Evolutionary conservation across 1,140 invertebrate species (phyloP).

Genomic region (Trichoplusia ni): DNA sequence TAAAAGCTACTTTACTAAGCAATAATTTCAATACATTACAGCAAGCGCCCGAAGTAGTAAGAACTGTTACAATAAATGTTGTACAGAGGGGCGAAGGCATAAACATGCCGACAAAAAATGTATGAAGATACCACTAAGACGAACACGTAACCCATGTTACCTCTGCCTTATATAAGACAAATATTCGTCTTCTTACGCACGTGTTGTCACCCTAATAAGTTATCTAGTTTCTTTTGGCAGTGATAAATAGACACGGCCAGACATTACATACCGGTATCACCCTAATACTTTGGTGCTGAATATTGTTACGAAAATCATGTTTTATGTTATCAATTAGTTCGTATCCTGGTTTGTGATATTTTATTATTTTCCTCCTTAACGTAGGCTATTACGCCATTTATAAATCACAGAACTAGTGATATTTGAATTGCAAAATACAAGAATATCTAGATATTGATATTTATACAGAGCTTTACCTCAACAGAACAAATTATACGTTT

Average conservation of each 20-base stretch:
- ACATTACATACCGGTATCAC: slow-evolving; percentile 34
- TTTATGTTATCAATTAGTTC: slow-evolving; percentile 43
- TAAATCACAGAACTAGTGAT: background rate
- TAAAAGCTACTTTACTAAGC: too few species aligned
- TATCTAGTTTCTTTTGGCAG: slow-evolving; percentile 45
- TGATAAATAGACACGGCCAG: slow-evolving; percentile 41
- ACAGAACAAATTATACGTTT: too few species aligned
- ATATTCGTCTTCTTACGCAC: slow-evolving; percentile 33
- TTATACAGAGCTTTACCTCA: too few species aligned
- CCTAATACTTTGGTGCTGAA: slow-evolving; percentile 31
- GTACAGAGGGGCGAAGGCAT: background rate
- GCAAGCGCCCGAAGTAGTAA: too few species aligned
- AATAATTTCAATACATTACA: too few species aligned
- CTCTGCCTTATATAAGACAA: slow-evolving; percentile 37
- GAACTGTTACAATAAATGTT: background rate
- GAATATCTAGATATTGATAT: too few species aligned
- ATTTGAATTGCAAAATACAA: background rate
- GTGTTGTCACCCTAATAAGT: slow-evolving; percentile 38
- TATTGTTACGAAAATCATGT: slow-evolving; percentile 33
- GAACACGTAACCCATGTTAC: slow-evolving; percentile 21
- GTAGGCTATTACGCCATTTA: too few species aligned
- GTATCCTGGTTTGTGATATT: background rate
- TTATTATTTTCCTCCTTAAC: slow-evolving; percentile 6
- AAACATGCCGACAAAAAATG: background rate
- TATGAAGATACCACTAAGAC: background rate